Conservation (phyloP, 2,113 vertebrate genomes). For the Eclectus roratus region DNA sequence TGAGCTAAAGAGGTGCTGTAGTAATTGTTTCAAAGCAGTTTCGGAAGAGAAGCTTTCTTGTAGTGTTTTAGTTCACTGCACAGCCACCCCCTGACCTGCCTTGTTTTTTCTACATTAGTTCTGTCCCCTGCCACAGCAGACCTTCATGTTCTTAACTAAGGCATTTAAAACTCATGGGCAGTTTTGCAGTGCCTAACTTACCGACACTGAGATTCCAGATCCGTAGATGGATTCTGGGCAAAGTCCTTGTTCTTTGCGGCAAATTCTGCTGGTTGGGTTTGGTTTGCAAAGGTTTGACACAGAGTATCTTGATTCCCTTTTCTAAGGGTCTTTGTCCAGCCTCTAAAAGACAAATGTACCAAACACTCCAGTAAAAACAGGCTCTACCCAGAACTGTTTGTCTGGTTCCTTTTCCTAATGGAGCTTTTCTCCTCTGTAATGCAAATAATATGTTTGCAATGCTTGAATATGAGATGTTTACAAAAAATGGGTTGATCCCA, state of each 20-base stretch:
- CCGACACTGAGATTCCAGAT: not conserved
- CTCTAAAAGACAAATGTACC: not conserved
- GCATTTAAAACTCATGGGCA: accelerated
- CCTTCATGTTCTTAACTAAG: not conserved
- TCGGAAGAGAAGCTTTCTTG: not conserved
- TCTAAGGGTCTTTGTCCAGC: not conserved
- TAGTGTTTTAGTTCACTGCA: not conserved
- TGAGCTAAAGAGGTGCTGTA: accelerated
- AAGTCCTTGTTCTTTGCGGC: not conserved
- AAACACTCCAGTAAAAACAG: not conserved
- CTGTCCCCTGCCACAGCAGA: not conserved
- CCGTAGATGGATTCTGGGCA: not conserved
- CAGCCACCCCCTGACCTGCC: not conserved
- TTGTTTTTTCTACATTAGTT: not conserved
- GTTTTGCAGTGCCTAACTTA: not conserved
- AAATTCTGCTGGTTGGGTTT: not conserved
- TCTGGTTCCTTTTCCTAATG: not conserved
- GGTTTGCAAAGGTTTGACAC: not conserved
- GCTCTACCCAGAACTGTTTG: not conserved
- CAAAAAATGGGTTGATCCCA: not conserved
- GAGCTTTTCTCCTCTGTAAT: not conserved
- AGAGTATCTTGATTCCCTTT: not conserved
- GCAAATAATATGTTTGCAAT: not conserved
- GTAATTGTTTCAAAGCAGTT: not conserved
- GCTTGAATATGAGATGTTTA: not conserved